These are phyloP conservation scores for Auanema freiburgensis DNA, from an alignment of 2,888 invertebrate genomes.

Conservation along the genomic window DNA sequence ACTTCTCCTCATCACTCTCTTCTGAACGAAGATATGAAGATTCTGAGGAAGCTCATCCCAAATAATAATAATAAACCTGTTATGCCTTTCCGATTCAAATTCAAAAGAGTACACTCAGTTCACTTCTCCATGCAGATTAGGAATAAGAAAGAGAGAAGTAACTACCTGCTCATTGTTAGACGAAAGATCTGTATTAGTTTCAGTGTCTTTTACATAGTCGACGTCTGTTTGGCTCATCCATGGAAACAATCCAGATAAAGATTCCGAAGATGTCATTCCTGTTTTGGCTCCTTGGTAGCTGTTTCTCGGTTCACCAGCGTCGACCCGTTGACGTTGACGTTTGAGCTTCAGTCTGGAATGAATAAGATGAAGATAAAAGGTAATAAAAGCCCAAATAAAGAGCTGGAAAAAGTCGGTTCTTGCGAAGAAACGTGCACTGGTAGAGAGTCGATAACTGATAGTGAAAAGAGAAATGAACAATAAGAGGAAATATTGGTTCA, in stretches of 20 bases:
- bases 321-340: slow-evolving; percentile 91
- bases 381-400: too few species aligned
- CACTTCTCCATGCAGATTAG: too few species aligned
- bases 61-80: too few species aligned
- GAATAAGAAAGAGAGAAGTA: too few species aligned
- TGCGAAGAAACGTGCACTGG: neutral
- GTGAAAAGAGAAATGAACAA: too few species aligned
- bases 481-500: too few species aligned
- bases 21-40: too few species aligned
- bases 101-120: too few species aligned
- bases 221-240: slow-evolving; percentile 15
- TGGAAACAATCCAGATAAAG: slow-evolving; percentile 16
- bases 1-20: too few species aligned
- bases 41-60: too few species aligned
- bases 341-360: slow-evolving; percentile 71
- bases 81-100: too few species aligned
- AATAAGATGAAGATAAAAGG: neutral
- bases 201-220: slow-evolving; percentile 18
- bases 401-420: neutral
- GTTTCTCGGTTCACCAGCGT: slow-evolving; percentile 88
- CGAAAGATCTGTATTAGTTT: slow-evolving; percentile 17
- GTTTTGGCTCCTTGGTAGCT: slow-evolving; percentile 72
- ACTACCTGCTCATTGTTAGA: slow-evolving; percentile 8
- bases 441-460: neutral
- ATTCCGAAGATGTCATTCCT: slow-evolving; percentile 9